Evolutionary conservation across 2,113 vertebrate genomes (phyloP), one percentile per base, ranked within the genome.

Genomic region (Aegithalos caudatus): DNA sequence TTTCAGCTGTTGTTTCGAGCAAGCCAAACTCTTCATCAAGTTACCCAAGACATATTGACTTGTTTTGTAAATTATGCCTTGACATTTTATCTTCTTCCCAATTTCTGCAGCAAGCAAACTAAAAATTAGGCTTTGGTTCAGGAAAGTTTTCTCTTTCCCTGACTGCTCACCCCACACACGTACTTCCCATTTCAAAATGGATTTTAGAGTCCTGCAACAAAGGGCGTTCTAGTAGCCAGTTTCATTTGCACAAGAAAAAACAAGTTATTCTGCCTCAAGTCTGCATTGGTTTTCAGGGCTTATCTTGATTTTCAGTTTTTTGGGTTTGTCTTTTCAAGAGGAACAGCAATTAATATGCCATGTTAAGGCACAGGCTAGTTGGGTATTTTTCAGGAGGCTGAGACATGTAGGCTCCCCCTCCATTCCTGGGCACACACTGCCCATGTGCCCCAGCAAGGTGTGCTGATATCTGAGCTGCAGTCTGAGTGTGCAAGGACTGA

Each of bases 81-180:
- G 33, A 40, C 53, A 88, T 65, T 83, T 91, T 57, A 84, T 31
- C 66, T 57, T 78, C 69, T 81, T 82, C 31, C 24, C 18, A 80
- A 42, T 5, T 78, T 73, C 48, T 60, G 56, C 37, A 88, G 51
- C 44, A 86, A 70, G 54, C 23, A 90, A 92, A 61, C 29, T 62
- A 42, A 66, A 92, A 77, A 23, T 58, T 4, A 42, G 45, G 14
- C 42, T 89, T 14, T 50, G 28, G 5, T 73, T 87, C 62, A 82
- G 65, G 73, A 92, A 24, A 7, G 6, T 20, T 48, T 76, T 74
- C 29, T 77, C n/a, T 19, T 70, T 80, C 31, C 12, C 28, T 6
- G 1, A 8, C 20, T 0, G 0, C 7, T 40, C 33, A 38, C 25
- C 35, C 7, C 14, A 10, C 10, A 45, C 21, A 65, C 1, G 1